Evolutionary conservation across 2,888 invertebrate species (phyloP), one percentile per base, ranked within the genome.

Genomic region (Cheilosia vulpina): DNA sequence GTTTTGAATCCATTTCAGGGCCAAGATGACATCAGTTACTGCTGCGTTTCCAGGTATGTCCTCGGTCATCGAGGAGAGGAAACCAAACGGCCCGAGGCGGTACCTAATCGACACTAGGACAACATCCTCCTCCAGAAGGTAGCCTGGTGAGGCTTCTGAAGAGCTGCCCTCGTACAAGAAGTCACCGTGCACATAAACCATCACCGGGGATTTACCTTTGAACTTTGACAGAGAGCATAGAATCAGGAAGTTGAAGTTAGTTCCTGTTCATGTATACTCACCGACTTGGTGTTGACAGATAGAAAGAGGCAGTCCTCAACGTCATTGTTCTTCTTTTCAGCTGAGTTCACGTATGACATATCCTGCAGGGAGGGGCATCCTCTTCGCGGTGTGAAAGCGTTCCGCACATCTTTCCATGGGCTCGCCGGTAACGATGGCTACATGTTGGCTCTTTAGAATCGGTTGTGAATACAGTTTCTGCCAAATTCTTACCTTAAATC

Each of bases 41-140:
- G 93, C 94, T 34, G 93, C 93, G 88, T 94, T 94, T 38, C 94
- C 94, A 2, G 94, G 93, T 43, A 93, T 91, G 0, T 91, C 92
- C 1, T 93, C 92, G 43, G 92, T 93, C 85, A 93, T 91, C 2
- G 94, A 92, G 3, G 93, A 93, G 31, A 94, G 88, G 87, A 94
- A 94, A 1, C 93, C 94, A 45, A 93, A 91, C 3, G 93, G 93
- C 41, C 93, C 93, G 1, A 93, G 89, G 34, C 93, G 91, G 88
- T 93, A 94, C 52, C 93, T 93, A 13, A 93, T 88, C 1, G 92
- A 92, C 0, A 93, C 93, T 31, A 93, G 88, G 0, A 93, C 91
- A 13, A 93, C 90, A 87, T 93, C 92, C 55, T 91, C 88, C 85
- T 93, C 93, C 34, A 93, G 87, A 2, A 93, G 88, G 80, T 92